Percentiles rank a stretch among this genome's conserved stretches.
Conservation (phyloP, 2,888 invertebrate genomes). For the Eupithecia abbreviata region DNA sequence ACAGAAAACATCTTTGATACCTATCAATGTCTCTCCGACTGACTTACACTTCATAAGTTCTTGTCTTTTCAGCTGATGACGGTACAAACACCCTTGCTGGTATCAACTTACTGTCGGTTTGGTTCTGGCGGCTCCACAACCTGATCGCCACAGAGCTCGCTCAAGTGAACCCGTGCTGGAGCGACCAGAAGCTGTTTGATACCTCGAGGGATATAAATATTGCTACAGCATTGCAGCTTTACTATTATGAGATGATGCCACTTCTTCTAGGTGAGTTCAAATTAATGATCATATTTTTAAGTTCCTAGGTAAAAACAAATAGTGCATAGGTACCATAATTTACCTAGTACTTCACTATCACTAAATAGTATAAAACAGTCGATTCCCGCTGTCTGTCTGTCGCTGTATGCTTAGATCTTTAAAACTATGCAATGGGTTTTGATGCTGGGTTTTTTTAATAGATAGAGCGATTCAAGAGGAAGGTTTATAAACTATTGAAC, state of each 20-base stretch:
- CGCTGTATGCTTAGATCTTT: too few species aligned
- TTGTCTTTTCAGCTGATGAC: slow-evolving; percentile 52
- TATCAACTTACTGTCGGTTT: slow-evolving; percentile 56
- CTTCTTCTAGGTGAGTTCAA: slow-evolving; percentile 53
- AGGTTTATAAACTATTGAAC: too few species aligned
- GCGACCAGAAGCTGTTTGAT: slow-evolving; percentile 56
- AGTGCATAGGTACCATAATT: too few species aligned
- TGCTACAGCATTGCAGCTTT: slow-evolving; percentile 54
- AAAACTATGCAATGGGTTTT: too few species aligned
- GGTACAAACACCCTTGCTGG: slow-evolving; percentile 52
- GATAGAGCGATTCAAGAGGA: too few species aligned
- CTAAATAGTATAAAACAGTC: too few species aligned
- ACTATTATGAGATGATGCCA: slow-evolving; percentile 59
- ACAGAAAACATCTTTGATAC: neutral
- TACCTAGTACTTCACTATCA: too few species aligned
- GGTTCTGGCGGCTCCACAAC: slow-evolving; percentile 63
- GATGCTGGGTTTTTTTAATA: too few species aligned
- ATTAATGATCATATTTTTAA: neutral
- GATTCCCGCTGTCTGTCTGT: too few species aligned
- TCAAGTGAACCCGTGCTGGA: slow-evolving; percentile 60
- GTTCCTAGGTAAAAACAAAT: too few species aligned
- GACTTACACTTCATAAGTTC: too few species aligned
- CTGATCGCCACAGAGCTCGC: slow-evolving; percentile 52
- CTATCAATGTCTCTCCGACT: neutral
- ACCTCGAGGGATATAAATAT: slow-evolving; percentile 62